A percentile compares a stretch with the other conserved stretches of the same genome.
Conservation (phyloP, 2,888 invertebrate genomes). For the Panzeria rudis region DNA sequence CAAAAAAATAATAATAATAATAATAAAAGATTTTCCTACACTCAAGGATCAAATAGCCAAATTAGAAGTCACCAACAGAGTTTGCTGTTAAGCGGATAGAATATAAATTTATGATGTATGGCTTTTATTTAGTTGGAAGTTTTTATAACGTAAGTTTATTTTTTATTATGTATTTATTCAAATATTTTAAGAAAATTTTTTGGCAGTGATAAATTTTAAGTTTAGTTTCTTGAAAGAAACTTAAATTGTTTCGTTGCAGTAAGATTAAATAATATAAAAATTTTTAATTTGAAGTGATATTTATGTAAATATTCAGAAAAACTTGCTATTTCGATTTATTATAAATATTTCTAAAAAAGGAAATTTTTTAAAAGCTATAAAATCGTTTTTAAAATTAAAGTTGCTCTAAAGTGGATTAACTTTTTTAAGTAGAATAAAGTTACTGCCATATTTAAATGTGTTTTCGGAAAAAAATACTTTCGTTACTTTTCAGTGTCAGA, state of each 20-base stretch:
- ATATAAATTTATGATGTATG: constrained; percentile 66
- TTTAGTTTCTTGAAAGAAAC: neutral
- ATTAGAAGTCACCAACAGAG: constrained; percentile 63
- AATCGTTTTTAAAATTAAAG: too few relatives aligned
- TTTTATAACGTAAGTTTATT: constrained; percentile 1
- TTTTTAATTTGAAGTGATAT: neutral
- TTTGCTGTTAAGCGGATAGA: constrained; percentile 26
- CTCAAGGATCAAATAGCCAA: constrained; percentile 67
- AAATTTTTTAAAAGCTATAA: too few relatives aligned
- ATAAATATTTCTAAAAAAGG: too few relatives aligned
- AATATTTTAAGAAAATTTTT: neutral
- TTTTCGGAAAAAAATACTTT: too few relatives aligned
- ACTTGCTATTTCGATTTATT: too few relatives aligned
- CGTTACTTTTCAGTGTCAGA: too few relatives aligned
- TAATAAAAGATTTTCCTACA: constrained; percentile 51
- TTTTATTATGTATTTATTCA: constrained; percentile 17
- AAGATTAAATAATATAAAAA: neutral
- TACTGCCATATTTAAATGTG: too few relatives aligned
- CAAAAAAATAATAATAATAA: too few relatives aligned
- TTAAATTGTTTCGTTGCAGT: neutral
- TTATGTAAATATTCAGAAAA: too few relatives aligned
- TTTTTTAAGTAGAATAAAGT: too few relatives aligned
- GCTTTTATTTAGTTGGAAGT: constrained; percentile 27
- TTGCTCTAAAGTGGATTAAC: too few relatives aligned
- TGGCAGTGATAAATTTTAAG: constrained; percentile 29